Percentiles rank a stretch among this genome's conserved stretches.
phyloP scores from a whole-genome alignment of 2,888 invertebrate species.

The Euplagia quadripunctaria region DNA sequence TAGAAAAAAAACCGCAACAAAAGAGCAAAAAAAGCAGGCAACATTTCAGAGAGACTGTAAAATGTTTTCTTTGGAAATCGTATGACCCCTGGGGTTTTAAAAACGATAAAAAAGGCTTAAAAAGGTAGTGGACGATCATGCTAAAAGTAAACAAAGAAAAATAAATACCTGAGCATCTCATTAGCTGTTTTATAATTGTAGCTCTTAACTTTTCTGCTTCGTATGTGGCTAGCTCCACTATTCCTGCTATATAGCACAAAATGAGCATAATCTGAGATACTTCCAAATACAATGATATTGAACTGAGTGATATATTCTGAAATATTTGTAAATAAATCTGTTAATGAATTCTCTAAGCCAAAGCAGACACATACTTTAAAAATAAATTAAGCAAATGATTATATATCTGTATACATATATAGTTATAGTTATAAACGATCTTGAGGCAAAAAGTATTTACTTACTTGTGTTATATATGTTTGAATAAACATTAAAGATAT shows the following conservation, averaged over 20 bases:
- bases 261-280: background rate
- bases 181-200: background rate
- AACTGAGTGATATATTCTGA: background rate
- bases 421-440: too few relatives aligned
- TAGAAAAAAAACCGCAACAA: too few relatives aligned
- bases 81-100: too few relatives aligned
- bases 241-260: background rate
- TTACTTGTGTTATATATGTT: background rate
- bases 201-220: conserved; percentile 2
- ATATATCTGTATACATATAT: too few relatives aligned
- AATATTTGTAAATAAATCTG: background rate
- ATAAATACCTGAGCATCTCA: background rate
- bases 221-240: background rate
- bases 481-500: background rate
- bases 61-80: too few relatives aligned
- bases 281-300: background rate
- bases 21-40: too few relatives aligned
- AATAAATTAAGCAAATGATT: background rate
- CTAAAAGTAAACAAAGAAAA: background rate
- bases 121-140: too few relatives aligned
- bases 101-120: too few relatives aligned
- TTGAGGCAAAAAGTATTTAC: background rate
- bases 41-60: too few relatives aligned
- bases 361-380: background rate
- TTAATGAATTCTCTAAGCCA: background rate